Base-by-base conservation (phyloP, 2,797 vertebrate species). In the Sparus aurata region DNA sequence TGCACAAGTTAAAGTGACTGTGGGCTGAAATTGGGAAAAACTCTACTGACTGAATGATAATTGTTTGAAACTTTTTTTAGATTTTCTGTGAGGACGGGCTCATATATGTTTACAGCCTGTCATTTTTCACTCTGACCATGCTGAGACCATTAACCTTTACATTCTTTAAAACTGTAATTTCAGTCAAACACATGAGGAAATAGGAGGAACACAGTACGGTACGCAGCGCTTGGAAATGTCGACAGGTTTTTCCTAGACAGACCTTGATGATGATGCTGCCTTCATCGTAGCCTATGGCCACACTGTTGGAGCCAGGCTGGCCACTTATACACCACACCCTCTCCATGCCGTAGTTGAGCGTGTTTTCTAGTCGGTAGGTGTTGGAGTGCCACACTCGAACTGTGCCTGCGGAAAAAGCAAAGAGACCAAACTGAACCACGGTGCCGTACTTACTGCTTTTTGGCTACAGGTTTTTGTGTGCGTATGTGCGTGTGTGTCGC, bases 261-360 rank as follows among this genome's bases (percentile, higher is more conserved):
- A 98, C 98, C 97, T 98, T 98, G 77, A 98, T 97, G 84, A 98
- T 98, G 87, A 98, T 98, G 95, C 97, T 98, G 80, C 97, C 98
- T 89, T 99, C 97, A 30, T 99, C 98, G 43, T 98, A 98, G 12
- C 97, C 97, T 85, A 98, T 60, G 7, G 97, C 97, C 47, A 99
- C 96, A 0, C 95, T 98, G 90, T 99, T 99, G 92, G 98, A 98
- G 34, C 98, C 97, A 9, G 96, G 94, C 16, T 97, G 93, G 78
- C 97, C 96, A 73, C 95, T 96, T 75, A 98, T 96, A 75, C 97
- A 99, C 98, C 98, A 99, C 65, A 97, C 97, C 1, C 97, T 92
- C 92, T 99, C 97, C 97, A 99, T 97, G 71, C 97, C 97, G 0
- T 99, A 99, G 92, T 98, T 98, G 55, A 98, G 92, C 0, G 98